These are phyloP conservation scores for Eumaeus atala DNA, from an alignment of 1,140 invertebrate genomes.

Conservation along the genomic window DNA sequence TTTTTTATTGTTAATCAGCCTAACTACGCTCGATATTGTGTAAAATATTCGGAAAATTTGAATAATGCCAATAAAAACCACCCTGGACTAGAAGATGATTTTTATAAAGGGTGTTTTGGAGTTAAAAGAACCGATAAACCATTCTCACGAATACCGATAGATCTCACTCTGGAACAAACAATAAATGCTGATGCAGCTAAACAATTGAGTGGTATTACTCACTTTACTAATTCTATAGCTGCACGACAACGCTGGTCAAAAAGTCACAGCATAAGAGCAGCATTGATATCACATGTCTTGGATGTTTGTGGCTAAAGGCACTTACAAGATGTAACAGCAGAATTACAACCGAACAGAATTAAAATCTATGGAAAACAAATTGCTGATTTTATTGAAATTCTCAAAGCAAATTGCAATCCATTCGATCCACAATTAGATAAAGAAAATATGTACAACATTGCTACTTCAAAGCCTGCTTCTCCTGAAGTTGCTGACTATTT, in stretches of 20 bases:
- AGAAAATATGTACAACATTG: constrained; percentile 28
- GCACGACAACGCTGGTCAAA: constrained; percentile 31
- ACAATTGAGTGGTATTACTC: constrained; percentile 26
- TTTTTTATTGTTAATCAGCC: constrained; percentile 44
- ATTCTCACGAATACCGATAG: constrained; percentile 34
- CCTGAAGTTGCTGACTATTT: constrained; percentile 7
- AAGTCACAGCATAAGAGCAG: constrained; percentile 28
- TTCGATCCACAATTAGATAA: constrained; percentile 29
- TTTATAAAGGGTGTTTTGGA: constrained; percentile 22
- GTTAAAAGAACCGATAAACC: constrained; percentile 30
- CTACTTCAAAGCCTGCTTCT: constrained; percentile 15
- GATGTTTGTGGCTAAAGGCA: constrained; percentile 25
- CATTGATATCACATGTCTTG: constrained; percentile 27
- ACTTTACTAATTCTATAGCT: constrained; percentile 33
- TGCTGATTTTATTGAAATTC: constrained; percentile 29
- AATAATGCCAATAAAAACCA: constrained; percentile 25
- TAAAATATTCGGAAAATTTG: constrained; percentile 36
- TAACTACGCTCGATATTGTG: constrained; percentile 31
- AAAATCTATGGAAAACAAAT: constrained; percentile 9
- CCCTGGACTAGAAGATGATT: constrained; percentile 18
- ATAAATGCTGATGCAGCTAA: constrained; percentile 41
- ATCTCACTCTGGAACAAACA: constrained; percentile 37
- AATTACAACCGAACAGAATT: constrained; percentile 16
- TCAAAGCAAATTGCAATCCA: constrained; percentile 30
- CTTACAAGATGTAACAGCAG: constrained; percentile 27